Evolutionary conservation across 2,113 vertebrate species (phyloP).

Genomic region (Carassius auratus): DNA sequence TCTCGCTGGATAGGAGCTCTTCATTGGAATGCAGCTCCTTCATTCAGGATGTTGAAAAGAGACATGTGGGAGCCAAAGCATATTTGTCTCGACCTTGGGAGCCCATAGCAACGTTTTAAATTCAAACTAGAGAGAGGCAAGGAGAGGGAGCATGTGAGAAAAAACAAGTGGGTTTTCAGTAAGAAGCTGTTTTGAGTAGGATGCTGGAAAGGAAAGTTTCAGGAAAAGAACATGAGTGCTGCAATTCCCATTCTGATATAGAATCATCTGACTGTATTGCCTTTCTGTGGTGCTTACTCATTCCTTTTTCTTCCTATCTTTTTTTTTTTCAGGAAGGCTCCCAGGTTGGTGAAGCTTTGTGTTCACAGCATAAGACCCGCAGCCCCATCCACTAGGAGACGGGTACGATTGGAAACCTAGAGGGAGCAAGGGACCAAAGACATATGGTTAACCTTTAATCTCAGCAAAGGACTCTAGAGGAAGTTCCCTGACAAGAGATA

Average conservation of each 20-base stretch:
- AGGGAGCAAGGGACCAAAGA: conserved; percentile 53
- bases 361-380: conserved; percentile 67
- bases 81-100: conserved; percentile 66
- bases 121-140: conserved; percentile 51
- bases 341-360: conserved; percentile 66
- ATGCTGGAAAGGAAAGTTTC: conserved; percentile 34
- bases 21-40: conserved; percentile 47
- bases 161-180: conserved; percentile 26
- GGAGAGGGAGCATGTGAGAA: conserved; percentile 12
- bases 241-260: conserved; percentile 60
- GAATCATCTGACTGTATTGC: conserved; percentile 53
- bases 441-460: conserved; percentile 70
- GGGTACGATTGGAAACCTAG: conserved; percentile 67
- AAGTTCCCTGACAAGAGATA: conserved; percentile 38
- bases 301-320: conserved; percentile 61
- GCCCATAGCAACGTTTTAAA: conserved; percentile 66
- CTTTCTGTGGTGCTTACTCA: conserved; percentile 48
- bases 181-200: not conserved
- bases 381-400: conserved; percentile 64
- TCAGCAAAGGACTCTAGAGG: conserved; percentile 64
- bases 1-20: conserved; percentile 2
- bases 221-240: conserved; percentile 44
- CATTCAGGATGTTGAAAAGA: conserved; percentile 54
- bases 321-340: conserved; percentile 69
- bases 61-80: conserved; percentile 52